Conservation (phyloP, 2,888 invertebrate genomes). For the Callinectes sapidus region DNA sequence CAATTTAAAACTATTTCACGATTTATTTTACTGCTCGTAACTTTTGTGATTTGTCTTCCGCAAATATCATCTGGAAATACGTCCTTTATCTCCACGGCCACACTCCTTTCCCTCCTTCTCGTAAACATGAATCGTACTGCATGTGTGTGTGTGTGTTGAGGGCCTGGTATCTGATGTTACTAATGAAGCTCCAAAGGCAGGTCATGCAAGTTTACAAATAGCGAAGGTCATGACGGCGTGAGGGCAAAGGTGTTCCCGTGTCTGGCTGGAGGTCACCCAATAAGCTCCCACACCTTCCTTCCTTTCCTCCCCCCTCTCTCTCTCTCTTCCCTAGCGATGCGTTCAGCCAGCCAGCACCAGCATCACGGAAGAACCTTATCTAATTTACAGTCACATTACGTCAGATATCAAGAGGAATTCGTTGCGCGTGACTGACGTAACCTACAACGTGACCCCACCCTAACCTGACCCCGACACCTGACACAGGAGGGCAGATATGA, state of each 20-base stretch:
- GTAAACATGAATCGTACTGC: background rate
- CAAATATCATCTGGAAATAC: background rate
- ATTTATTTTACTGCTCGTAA: background rate
- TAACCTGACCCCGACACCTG: conserved; percentile 12
- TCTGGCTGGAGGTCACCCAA: background rate
- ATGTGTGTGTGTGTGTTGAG: background rate
- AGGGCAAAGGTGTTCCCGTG: background rate
- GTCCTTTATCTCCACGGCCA: background rate
- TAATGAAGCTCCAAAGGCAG: background rate
- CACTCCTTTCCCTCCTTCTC: background rate
- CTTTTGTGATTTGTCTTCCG: background rate
- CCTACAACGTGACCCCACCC: background rate
- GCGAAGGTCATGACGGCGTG: background rate
- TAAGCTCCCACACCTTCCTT: too few species aligned
- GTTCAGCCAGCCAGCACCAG: background rate
- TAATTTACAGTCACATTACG: background rate
- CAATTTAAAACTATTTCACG: background rate
- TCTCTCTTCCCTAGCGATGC: background rate
- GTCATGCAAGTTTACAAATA: background rate
- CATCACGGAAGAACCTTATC: background rate
- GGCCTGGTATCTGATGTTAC: background rate
- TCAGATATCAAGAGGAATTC: background rate
- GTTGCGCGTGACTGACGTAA: conserved; percentile 22
- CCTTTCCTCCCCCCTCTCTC: background rate
- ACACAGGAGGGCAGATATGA: background rate